Evolutionary conservation across 2,113 vertebrate genomes (phyloP).

Genomic region (Rhagologus leucostigma): DNA sequence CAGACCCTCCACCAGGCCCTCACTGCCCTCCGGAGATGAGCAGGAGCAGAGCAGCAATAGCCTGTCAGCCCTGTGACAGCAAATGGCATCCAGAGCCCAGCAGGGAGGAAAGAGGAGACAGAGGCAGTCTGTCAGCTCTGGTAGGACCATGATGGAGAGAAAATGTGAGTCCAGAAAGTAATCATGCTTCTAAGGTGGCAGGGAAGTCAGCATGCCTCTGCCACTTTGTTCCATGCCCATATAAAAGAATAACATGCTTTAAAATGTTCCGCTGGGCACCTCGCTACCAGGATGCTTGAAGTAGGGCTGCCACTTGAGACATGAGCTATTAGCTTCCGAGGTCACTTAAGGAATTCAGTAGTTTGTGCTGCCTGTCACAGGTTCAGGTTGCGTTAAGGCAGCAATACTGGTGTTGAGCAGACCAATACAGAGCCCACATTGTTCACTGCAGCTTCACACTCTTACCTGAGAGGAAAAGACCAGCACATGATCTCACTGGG

Average conservation of each 20-base stretch:
- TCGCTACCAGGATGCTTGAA: rapidly evolving
- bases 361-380: neutral
- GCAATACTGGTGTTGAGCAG: rapidly evolving
- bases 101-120: neutral
- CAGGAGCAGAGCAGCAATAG: neutral
- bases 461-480: neutral
- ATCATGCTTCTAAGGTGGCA: neutral
- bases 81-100: neutral
- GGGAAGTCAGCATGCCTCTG: neutral
- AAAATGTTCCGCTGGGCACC: neutral
- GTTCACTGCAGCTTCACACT: neutral
- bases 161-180: neutral
- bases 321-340: neutral
- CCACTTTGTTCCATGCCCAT: neutral
- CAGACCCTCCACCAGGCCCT: neutral
- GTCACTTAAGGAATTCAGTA: neutral
- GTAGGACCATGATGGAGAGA: neutral
- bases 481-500: neutral
- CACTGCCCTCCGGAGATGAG: neutral
- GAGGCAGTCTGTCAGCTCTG: neutral
- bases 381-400: neutral
- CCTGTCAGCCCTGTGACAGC: rapidly evolving
- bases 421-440: neutral
- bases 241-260: rapidly evolving
- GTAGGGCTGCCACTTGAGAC: neutral